Percentiles rank a stretch among this genome's conserved stretches.
Evolutionary conservation across 2,888 invertebrate species (phyloP).

Genomic region (Petrolisthes manimaculis): DNA sequence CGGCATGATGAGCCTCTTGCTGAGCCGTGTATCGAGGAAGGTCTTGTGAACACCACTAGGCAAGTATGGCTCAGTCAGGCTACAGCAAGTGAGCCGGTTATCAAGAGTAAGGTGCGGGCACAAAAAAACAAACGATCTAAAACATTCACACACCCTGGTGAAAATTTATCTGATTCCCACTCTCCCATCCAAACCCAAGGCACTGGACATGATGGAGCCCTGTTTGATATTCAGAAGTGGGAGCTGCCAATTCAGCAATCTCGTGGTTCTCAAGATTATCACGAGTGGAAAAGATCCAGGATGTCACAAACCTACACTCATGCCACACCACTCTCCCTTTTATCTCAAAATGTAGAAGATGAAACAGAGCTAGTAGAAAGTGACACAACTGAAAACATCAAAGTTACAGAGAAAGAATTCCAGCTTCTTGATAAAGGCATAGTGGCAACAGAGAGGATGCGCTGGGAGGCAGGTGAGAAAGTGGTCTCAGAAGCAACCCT

Average conservation of each 20-base stretch:
- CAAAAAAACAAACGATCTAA: slow-evolving; percentile 26
- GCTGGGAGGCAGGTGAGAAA: background rate
- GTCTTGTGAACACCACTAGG: slow-evolving; percentile 34
- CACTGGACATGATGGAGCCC: background rate
- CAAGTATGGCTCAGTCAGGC: slow-evolving; percentile 34
- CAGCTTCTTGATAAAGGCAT: no score
- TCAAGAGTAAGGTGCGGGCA: slow-evolving; percentile 32
- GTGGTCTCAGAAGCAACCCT: no score
- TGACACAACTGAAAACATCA: background rate
- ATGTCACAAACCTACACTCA: background rate
- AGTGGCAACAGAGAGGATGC: no score
- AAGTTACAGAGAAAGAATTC: no score
- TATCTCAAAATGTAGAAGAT: background rate
- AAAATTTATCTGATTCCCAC: background rate
- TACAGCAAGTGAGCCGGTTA: slow-evolving; percentile 18
- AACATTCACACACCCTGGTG: background rate
- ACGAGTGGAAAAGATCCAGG: slow-evolving; percentile 29
- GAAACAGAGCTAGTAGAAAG: background rate
- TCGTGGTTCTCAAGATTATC: background rate
- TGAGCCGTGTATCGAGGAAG: slow-evolving; percentile 40
- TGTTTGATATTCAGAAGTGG: slow-evolving; percentile 23
- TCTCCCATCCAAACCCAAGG: background rate
- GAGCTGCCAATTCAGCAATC: background rate
- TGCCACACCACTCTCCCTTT: background rate
- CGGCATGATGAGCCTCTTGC: slow-evolving; percentile 35